Conservation (phyloP, 2,113 vertebrate genomes). For the Alethe castanea region DNA sequence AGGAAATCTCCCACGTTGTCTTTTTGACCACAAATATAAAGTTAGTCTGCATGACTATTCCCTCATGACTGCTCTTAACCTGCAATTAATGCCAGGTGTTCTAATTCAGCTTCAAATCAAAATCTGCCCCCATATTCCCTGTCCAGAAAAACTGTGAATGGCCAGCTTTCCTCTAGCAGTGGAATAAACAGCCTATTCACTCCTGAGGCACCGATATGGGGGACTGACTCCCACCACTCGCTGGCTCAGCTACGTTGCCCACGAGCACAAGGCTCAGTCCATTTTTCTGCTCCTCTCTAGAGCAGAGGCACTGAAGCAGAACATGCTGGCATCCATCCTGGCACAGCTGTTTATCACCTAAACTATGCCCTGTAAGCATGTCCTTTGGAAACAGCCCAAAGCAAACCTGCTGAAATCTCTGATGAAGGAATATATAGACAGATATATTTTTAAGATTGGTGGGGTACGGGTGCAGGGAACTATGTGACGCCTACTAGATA, state of each 20-base stretch:
- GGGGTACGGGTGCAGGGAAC: fast-evolving
- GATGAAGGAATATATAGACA: neutral
- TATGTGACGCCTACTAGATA: neutral
- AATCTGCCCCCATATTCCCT: neutral
- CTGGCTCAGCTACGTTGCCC: neutral
- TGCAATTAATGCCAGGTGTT: neutral
- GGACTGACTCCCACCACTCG: fast-evolving
- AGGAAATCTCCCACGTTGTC: neutral
- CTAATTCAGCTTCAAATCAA: neutral
- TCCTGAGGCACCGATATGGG: neutral
- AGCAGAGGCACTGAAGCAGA: neutral
- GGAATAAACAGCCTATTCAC: neutral
- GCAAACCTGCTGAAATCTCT: fast-evolving
- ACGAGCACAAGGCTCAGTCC: neutral
- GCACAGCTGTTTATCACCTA: neutral
- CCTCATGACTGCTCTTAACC: neutral
- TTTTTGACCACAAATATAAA: neutral
- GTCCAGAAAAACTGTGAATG: neutral
- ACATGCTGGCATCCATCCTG: neutral
- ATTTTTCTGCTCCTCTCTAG: neutral
- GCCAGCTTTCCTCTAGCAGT: neutral
- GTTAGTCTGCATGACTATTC: neutral
- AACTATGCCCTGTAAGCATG: neutral
- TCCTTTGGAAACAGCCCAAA: neutral
- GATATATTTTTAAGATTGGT: neutral